Base-by-base conservation (phyloP, 2,113 vertebrate genomes). In the Ceratotherium simum region DNA sequence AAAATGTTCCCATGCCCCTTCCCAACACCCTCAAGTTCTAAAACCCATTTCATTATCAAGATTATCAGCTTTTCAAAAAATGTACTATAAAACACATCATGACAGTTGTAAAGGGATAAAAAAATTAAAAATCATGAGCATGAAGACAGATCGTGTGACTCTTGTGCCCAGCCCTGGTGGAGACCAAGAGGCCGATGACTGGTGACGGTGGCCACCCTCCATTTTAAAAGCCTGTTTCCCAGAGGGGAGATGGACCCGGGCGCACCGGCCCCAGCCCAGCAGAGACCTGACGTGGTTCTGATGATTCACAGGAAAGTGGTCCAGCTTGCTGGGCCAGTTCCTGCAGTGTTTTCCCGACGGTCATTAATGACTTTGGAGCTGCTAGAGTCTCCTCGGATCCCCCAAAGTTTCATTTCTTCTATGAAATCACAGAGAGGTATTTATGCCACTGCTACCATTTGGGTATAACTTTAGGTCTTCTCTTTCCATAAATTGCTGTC, bases 221-320 rank as follows among this genome's bases (percentile, higher is more conserved):
- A 7, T 70, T 83, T 48, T 58, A 60, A 76, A 8, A 91, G 56
- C 17, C 29, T 48, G 16, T 92, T 97, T 97, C 86, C 69, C 96
- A 92, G 86, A 72, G 79, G 69, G 64, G 42, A 87, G 51, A 80
- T 20, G 73, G n/a, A 81, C 70, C 25, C 7, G 58, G 94, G 27
- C 42, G 54, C 65, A 29, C 2, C 79, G 81, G 58, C 82, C 6
- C 11, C 70, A 67, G 51, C 75, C 79, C 65, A 21, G 67, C 25
- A 3, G 13, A 72, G 46, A 36, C 51, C 76, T 70, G 39, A 8
- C 25, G 91, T 72, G 46, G 83, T 33, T 72, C 58, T 33, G 51
- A 64, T 96, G 97, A 97, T 80, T 97, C 98, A 97, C 6, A 36
- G 65, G 58, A 69, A 96, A 97, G 95, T 60, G 33, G 78, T 17